Conservation (phyloP, 2,113 vertebrate genomes). For the Podilymbus podiceps region DNA sequence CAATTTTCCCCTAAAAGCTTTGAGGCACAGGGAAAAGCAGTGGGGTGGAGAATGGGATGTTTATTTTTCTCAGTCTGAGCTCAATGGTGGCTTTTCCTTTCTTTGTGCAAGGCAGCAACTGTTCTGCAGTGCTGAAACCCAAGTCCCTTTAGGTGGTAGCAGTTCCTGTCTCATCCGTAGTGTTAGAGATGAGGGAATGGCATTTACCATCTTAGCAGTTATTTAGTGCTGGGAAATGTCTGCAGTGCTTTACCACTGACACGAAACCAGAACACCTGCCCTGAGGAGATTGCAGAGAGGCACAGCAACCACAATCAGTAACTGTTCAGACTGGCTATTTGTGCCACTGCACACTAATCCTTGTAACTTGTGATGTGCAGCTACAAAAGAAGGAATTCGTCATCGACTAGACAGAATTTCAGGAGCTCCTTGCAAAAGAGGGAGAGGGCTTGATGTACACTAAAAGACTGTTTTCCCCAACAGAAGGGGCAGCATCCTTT, state of each 20-base stretch:
- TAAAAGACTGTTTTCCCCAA: neutral
- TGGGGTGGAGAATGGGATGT: neutral
- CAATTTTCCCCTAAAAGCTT: slow-evolving; percentile 41
- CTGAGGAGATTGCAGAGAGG: neutral
- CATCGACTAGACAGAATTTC: neutral
- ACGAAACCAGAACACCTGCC: neutral
- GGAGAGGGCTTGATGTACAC: neutral
- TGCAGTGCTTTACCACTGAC: neutral
- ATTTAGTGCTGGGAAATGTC: neutral
- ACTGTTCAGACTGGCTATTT: accelerated
- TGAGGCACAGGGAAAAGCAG: slow-evolving; percentile 33
- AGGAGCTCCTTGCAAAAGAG: neutral
- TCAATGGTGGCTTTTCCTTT: slow-evolving; percentile 52
- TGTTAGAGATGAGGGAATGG: neutral
- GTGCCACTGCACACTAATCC: neutral
- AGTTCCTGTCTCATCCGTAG: neutral
- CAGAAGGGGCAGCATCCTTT: slow-evolving; percentile 7
- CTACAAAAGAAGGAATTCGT: neutral
- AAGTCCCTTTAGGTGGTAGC: neutral
- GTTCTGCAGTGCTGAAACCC: slow-evolving; percentile 4
- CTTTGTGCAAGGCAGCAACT: slow-evolving; percentile 28
- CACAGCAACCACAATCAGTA: neutral
- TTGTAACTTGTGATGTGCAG: neutral
- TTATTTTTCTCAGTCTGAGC: slow-evolving; percentile 54
- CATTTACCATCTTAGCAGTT: neutral